phyloP scores from a whole-genome alignment of 2,888 invertebrate species.

The Augochlorella aurata region DNA sequence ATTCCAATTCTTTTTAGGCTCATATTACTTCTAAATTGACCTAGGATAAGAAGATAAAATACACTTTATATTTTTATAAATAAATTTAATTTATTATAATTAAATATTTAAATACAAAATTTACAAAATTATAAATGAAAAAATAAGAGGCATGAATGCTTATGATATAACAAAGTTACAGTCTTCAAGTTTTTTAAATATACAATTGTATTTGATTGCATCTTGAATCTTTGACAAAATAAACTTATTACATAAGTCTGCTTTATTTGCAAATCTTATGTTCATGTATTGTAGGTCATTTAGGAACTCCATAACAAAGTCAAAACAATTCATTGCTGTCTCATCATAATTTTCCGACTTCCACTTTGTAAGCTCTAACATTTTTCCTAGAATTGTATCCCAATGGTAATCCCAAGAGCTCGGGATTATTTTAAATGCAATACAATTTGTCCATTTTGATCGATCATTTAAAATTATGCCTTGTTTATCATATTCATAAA shows the following conservation, averaged over 20 bases:
- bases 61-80: neutral
- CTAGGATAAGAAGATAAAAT: constrained; percentile 22
- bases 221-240: constrained; percentile 91
- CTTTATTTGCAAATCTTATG: constrained; percentile 71
- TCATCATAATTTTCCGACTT: constrained; percentile 88
- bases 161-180: constrained; percentile 60
- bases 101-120: constrained; percentile 4
- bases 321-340: constrained; percentile 91
- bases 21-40: constrained; percentile 53
- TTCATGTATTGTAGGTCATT: constrained; percentile 86
- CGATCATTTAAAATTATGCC: constrained; percentile 84
- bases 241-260: constrained; percentile 89
- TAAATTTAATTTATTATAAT: neutral
- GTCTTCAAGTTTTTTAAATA: constrained; percentile 88
- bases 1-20: constrained; percentile 49
- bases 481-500: constrained; percentile 92
- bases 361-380: constrained; percentile 86
- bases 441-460: constrained; percentile 73
- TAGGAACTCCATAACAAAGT: constrained; percentile 92
- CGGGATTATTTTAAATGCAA: constrained; percentile 70
- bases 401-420: constrained; percentile 76
- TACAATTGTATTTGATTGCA: constrained; percentile 92
- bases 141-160: neutral
- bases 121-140: neutral
- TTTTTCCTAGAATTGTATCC: constrained; percentile 75